Evolutionary conservation across 2,888 invertebrate genomes (phyloP), one percentile per base, ranked within the genome.

Genomic region (Lithophane socia): DNA sequence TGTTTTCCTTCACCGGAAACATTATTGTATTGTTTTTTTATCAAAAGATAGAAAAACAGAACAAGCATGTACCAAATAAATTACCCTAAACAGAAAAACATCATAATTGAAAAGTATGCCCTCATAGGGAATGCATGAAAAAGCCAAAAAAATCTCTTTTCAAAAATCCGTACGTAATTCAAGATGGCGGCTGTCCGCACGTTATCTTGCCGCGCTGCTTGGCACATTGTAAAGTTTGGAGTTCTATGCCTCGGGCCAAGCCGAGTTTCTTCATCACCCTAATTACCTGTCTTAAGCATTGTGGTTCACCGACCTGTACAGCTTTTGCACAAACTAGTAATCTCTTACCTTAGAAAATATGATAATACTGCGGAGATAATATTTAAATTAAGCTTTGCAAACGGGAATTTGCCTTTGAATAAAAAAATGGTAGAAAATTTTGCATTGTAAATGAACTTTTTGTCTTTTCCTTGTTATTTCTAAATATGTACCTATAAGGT

Each of bases 281-380:
- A 87, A 87, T 87, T 86, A 80, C 82, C 87, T 82, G 85, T 85
- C 87, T 71, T 61, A 37, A 77, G 76, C 87, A 82, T 87, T 74
- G 76, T 49, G 56, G 77, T 78, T 71, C 68, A 68, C 68, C 61
- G 61, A 85, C 60, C 70, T 84, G 60, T 68, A 82, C 7, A 70
- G 60, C 60, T 73, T 72, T 77, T 24, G 21, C 61, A 58, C 47
- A 54, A 80, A 77, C 69, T 80, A 84, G 71, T 85, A 73, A 78
- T 84, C 79, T 85, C 75, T 82, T 68, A 4, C 21, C 73, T 54
- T 24, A 29, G 42, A 71, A 60, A 81, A 21, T 49, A 68, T 70
- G 58, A 70, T 67, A 66, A 66, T n/a, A 56, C 60, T 21, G 16
- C 7, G 52, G 64, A 78, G 77, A 82, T 73, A 82, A 84, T 70